Conservation (phyloP, 2,113 vertebrate species). For the Eclectus roratus region DNA sequence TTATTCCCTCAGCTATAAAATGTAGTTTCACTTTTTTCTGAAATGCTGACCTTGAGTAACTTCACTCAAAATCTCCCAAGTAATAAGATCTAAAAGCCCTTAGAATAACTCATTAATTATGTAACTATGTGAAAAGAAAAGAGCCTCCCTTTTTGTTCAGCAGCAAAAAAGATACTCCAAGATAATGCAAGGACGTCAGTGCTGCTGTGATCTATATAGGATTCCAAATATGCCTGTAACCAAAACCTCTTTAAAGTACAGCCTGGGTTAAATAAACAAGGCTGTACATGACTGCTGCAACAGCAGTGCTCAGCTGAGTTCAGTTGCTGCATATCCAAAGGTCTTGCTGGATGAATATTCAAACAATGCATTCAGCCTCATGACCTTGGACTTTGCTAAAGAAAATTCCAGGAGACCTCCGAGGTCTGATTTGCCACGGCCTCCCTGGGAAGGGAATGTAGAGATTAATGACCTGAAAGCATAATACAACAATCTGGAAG, state of each 20-base stretch:
- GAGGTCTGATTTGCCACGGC: neutral
- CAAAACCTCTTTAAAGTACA: slow-evolving; percentile 44
- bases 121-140: neutral
- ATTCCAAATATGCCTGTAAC: slow-evolving; percentile 33
- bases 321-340: slow-evolving; percentile 34
- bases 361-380: slow-evolving; percentile 43
- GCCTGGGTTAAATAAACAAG: slow-evolving; percentile 68
- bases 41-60: neutral
- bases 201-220: neutral
- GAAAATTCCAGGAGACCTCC: slow-evolving; percentile 41
- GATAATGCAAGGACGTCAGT: neutral
- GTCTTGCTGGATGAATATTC: slow-evolving; percentile 68
- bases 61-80: neutral
- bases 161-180: neutral
- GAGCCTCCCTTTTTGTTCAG: neutral
- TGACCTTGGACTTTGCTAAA: slow-evolving; percentile 39
- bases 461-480: neutral
- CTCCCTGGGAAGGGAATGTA: neutral
- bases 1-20: neutral
- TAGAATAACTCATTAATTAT: neutral
- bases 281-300: slow-evolving; percentile 18
- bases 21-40: neutral
- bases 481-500: neutral
- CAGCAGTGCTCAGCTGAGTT: slow-evolving; percentile 57
- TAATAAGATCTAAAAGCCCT: neutral